phyloP scores from a whole-genome alignment of 2,888 invertebrate species.

The Timema podura region DNA sequence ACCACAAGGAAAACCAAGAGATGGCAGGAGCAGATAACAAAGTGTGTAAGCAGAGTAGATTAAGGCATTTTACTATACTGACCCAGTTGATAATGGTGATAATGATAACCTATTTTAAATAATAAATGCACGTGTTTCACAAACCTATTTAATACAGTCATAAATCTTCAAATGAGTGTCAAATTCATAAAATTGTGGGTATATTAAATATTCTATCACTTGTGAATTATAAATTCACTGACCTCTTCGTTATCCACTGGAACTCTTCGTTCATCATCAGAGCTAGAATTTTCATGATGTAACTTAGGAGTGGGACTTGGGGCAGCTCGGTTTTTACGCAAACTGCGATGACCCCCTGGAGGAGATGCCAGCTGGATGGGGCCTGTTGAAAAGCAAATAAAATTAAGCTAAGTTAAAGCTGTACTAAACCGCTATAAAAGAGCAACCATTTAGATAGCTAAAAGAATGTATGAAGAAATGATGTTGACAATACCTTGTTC shows the following conservation, averaged over 20 bases:
- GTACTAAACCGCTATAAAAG: too few relatives aligned
- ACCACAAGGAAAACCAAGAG: too few relatives aligned
- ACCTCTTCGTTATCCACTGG: constrained; percentile 45
- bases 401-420: too few relatives aligned
- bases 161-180: too few relatives aligned
- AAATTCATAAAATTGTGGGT: too few relatives aligned
- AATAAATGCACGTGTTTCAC: neutral
- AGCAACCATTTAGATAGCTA: too few relatives aligned
- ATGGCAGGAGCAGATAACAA: too few relatives aligned
- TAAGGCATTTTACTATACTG: too few relatives aligned
- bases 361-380: constrained; percentile 44
- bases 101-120: neutral
- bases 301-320: constrained; percentile 51
- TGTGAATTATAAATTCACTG: constrained; percentile 8
- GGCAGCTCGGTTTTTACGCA: constrained; percentile 46
- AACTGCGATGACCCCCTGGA: constrained; percentile 36
- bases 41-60: too few relatives aligned
- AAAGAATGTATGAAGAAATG: too few relatives aligned
- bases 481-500: constrained; percentile 1
- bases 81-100: too few relatives aligned
- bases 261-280: constrained; percentile 47
- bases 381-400: constrained; percentile 23
- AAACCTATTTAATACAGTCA: neutral
- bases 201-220: neutral
- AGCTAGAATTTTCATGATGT: constrained; percentile 41